A percentile compares a stretch with the other conserved stretches of the same genome.
These are phyloP conservation scores for Neotoxoptera formosana DNA, from an alignment of 1,140 invertebrate genomes.

Conservation along the genomic window DNA sequence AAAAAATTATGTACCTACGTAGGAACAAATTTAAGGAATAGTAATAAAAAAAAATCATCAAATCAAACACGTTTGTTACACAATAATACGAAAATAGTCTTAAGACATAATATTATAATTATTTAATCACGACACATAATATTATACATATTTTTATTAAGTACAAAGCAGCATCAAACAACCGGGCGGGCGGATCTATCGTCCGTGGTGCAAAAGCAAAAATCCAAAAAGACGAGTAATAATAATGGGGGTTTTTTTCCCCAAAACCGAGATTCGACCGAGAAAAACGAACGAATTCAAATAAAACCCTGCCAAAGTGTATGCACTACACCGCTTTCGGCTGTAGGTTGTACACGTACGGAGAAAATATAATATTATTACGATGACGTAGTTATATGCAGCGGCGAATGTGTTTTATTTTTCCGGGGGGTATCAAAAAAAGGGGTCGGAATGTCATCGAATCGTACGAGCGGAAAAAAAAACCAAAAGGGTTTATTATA, in stretches of 20 bases:
- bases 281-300: not conserved
- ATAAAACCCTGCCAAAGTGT: not conserved
- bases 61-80: not conserved
- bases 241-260: not conserved
- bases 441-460: not conserved
- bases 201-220: not conserved
- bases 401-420: not conserved
- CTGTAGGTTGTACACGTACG: too few relatives aligned
- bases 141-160: not conserved
- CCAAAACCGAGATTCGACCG: not conserved
- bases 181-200: not conserved
- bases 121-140: not conserved
- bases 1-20: not conserved
- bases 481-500: not conserved
- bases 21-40: conserved; percentile 18
- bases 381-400: not conserved
- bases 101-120: not conserved
- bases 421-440: not conserved
- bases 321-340: not conserved
- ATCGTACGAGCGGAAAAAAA: not conserved
- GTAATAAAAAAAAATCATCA: conserved; percentile 4
- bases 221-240: not conserved
- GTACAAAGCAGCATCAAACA: conserved; percentile 25
- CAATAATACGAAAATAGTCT: conserved; percentile 9
- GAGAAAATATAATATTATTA: too few relatives aligned